Evolutionary conservation across 1,140 invertebrate genomes (phyloP), one percentile per base, ranked within the genome.

Genomic region (Lucilia sericata): DNA sequence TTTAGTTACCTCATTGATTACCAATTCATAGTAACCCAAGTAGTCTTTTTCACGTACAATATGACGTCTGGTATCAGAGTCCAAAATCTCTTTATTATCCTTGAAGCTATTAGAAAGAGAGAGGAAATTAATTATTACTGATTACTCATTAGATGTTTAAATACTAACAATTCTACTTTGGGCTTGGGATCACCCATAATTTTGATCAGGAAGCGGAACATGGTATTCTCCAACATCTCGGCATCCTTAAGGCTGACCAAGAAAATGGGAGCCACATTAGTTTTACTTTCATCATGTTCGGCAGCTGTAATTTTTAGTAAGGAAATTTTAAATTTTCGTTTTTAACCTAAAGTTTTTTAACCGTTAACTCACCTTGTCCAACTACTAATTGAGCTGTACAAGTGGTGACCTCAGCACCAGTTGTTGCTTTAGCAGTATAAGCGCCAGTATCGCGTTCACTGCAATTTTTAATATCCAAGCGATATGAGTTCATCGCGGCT

Each of bases 381-480:
- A 98, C 96, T 82, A 96, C 93, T 82, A 98, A 93, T 89, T 96
- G 96, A 74, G 96, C 96, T 55, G 96, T 97, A 88, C 96, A 96
- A 82, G 94, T 94, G 9, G 96, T 94, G 87, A 95, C 95, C 49
- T 97, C 96, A 49, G 95, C 94, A 0, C 92, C 92, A 88, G 98
- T 98, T 74, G 94, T 94, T n/a, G 97, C 98, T 55, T 96, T 93
- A 80, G 97, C 97, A 0, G 96, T 98, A 89, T 99, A 99, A 25
- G 97, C 93, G 17, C 98, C 98, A 2, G 94, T 94, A 92, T 99
- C 98, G 51, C 94, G 94, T 83, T 96, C 95, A 25, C 92, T 91
- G 83, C 96, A 96, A 87, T 98, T 95, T 86, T 95, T 93, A 25
- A 99, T 94, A 86, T 95, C 93, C 83, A 99, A 92, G 82, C 93